Evolutionary conservation across 2,113 vertebrate species (phyloP).

Genomic region (Amphiprion percula): DNA sequence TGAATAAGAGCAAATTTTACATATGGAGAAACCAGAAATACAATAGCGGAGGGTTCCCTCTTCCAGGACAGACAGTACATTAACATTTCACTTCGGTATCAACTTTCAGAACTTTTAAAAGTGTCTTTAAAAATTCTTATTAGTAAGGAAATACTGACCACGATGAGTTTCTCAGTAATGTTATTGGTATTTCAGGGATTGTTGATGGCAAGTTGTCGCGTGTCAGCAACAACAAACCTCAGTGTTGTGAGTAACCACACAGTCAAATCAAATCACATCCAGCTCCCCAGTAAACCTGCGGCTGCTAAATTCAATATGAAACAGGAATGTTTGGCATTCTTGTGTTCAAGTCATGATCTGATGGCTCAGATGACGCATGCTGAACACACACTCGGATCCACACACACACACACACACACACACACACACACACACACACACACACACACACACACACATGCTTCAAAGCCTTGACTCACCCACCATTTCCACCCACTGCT

Average conservation of each 20-base stretch:
- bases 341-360: constrained; percentile 65
- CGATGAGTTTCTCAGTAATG: constrained; percentile 3
- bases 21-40: no score
- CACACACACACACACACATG: no score
- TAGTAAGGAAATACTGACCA: neutral
- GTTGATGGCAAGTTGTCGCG: constrained; percentile 25
- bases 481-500: constrained; percentile 61
- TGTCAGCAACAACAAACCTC: constrained; percentile 28
- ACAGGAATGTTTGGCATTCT: constrained; percentile 69
- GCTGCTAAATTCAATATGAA: constrained; percentile 47
- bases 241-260: constrained; percentile 39
- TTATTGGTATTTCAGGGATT: neutral
- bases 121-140: neutral
- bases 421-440: neutral
- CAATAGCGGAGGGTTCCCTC: no score
- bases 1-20: no score
- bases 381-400: constrained; percentile 39
- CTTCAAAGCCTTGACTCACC: constrained; percentile 69
- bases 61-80: neutral
- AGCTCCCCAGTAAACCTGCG: constrained; percentile 6
- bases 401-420: constrained; percentile 25
- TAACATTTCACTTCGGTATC: no score
- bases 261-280: constrained; percentile 32
- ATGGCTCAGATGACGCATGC: constrained; percentile 70
- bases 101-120: neutral